Base-by-base conservation (phyloP, 2,113 vertebrate genomes). In the Odocoileus virginianus region DNA sequence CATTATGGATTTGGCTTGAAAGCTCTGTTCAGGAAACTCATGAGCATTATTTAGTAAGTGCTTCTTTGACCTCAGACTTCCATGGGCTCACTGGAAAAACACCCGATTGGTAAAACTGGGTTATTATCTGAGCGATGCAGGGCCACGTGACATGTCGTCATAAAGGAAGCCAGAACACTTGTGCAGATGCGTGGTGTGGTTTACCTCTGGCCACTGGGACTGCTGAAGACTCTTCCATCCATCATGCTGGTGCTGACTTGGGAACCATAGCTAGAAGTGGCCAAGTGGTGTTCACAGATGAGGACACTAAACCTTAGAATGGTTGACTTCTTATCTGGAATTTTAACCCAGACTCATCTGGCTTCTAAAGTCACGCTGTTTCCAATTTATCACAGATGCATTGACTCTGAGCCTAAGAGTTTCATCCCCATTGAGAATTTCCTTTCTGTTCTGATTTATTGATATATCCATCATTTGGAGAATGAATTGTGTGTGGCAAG, bases 1-100 rank as follows among this genome's bases (percentile, higher is more conserved):
- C 28, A 28, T 93, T 58, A 43, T 55, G 17, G 89, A 25, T 52
- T 54, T 19, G 55, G 12, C 88, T 87, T 50, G 89, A 74, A 89
- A 89, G 61, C 21, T 74, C 71, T 28, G 85, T 17, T 76, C 96
- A 96, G 98, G 98, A 98, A 97, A 92, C 47, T 47, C 47, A 64
- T 7, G 83, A 96, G 84, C 97, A 95, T 96, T 78, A 55, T 60
- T 92, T 83, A 89, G 28, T n/a, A 81, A 87, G 78, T 64, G 83
- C 76, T 54, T 16, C 93, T 64, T 54, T 91, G 93, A 97, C 78
- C 89, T 81, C 28, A 30, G 78, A 86, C 86, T 92, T 94, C 91
- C 98, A 74, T 1, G 40, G 50, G 5, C 60, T 97, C 40, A 0
- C 10, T 89, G 96, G 81, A 76, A 58, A 96, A 97, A 92, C 30